Evolutionary conservation across 1,140 invertebrate species (phyloP).

Genomic region (Drosophila repletoides): DNA sequence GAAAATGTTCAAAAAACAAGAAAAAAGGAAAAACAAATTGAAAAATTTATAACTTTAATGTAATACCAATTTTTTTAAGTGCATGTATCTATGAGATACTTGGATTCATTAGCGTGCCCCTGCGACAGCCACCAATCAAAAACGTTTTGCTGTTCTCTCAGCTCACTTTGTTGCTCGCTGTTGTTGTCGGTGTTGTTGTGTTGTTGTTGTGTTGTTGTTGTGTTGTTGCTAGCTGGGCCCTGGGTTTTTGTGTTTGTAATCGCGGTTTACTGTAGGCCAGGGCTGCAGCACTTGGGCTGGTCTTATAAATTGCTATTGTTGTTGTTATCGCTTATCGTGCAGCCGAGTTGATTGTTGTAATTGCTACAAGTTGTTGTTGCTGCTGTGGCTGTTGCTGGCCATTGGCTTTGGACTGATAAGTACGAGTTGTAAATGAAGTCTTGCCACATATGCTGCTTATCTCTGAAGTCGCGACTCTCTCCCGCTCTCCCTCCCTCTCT

Average conservation of each 20-base stretch:
- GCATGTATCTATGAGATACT: constrained; percentile 39
- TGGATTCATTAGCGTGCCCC: constrained; percentile 41
- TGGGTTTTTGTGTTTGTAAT: constrained; percentile 39
- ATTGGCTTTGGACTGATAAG: constrained; percentile 35
- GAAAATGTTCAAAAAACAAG: too few relatives aligned
- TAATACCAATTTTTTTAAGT: too few relatives aligned
- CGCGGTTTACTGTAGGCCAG: constrained; percentile 49
- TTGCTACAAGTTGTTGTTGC: constrained; percentile 38
- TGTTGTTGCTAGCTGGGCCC: constrained; percentile 27
- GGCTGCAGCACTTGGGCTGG: constrained; percentile 30
- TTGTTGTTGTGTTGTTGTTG: constrained; percentile 22
- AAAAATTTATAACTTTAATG: too few relatives aligned
- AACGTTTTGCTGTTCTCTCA: constrained; percentile 22
- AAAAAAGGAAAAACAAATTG: too few relatives aligned
- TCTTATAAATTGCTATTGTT: constrained; percentile 5
- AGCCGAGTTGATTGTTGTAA: constrained; percentile 51
- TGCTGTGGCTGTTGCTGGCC: constrained; percentile 15
- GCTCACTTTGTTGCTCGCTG: constrained; percentile 32
- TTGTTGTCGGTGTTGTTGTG: constrained; percentile 5
- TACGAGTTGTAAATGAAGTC: constrained; percentile 9
- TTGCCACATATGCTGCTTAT: constrained; percentile 36
- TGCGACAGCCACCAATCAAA: constrained; percentile 41
- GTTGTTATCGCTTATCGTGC: constrained; percentile 34
- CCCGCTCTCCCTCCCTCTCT: background rate
- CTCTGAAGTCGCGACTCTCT: background rate